Evolutionary conservation across 2,113 vertebrate species (phyloP), one percentile per base, ranked within the genome.

Genomic region (Dasypus novemcinctus): DNA sequence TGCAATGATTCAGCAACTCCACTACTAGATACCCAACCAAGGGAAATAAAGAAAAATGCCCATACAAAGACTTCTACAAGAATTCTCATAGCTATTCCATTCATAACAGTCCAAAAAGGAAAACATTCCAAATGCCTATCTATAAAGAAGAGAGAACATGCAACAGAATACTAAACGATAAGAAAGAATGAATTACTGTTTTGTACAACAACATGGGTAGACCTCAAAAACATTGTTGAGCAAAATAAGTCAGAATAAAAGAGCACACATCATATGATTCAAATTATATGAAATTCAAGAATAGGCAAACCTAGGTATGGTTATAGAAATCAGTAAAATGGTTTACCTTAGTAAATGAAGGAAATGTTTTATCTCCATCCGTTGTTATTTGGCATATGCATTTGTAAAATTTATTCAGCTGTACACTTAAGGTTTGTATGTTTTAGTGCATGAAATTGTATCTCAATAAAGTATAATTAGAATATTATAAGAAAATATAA

Each of bases 191-290:
- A 86, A 59, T 14, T 72, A 31, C 3, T 81, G 2, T 36, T 66
- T 49, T 18, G 38, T 82, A 29, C 23, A 27, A 23, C n/a, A 90
- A 38, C 4, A n/a, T 61, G 25, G 13, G 54, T 20, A 71, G 17
- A 81, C 38, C 14, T 33, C 61, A 68, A 74, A 92, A 80, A 43
- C 29, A 54, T 61, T 76, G 18, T 33, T 27, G 1, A 41, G 14
- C 17, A 66, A 68, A 92, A 57, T 29, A 59, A 72, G 10, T 69
- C 29, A 69, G 13, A 57, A 68, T 64, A n/a, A 74, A 49, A 81
- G 3, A 36, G 4, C 17, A 4, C 1, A 46, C 1, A 69, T n/a
- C 11, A 2, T n/a, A 7, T 11, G 23, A 20, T 41, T 76, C 21
- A 21, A 43, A 10, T 36, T 46, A 54, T 17, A 54, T 7, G 17